These are phyloP conservation scores for Alligator sinensis DNA, from an alignment of 2,113 vertebrate species.

Conservation along the genomic window DNA sequence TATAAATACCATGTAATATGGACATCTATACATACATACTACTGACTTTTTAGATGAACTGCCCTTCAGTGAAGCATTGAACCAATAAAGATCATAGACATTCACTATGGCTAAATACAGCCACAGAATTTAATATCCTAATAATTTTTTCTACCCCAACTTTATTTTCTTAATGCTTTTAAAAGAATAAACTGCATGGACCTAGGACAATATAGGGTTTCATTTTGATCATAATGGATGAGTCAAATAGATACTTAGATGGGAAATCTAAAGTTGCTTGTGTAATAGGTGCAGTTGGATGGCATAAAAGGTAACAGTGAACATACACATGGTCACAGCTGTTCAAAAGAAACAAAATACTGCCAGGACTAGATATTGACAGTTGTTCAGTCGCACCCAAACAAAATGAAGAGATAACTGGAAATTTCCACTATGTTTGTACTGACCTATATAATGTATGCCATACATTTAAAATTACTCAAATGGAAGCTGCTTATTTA, in stretches of 20 bases:
- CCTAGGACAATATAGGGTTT: not conserved
- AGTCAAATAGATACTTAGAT: not conserved
- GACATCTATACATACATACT: not conserved
- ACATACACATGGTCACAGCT: not conserved
- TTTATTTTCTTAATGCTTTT: not conserved
- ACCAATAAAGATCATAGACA: not conserved
- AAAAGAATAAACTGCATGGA: not conserved
- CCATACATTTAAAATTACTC: not conserved
- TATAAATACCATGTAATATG: rapidly evolving
- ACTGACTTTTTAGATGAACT: not conserved
- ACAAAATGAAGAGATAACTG: not conserved
- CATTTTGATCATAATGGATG: not conserved
- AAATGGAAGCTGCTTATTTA: not conserved
- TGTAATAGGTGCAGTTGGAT: not conserved
- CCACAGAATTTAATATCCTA: not conserved
- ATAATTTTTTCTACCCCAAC: not conserved
- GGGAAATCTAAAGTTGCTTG: not conserved
- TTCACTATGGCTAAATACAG: not conserved
- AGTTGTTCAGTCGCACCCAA: not conserved
- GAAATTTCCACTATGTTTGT: not conserved
- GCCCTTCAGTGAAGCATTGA: not conserved
- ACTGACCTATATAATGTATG: rapidly evolving
- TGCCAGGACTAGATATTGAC: not conserved
- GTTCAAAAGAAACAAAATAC: not conserved
- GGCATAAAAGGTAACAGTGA: not conserved